A percentile compares a stretch with the other conserved stretches of the same genome.
phyloP scores from a whole-genome alignment of 2,888 invertebrate genomes.

The Athalia circularis region DNA sequence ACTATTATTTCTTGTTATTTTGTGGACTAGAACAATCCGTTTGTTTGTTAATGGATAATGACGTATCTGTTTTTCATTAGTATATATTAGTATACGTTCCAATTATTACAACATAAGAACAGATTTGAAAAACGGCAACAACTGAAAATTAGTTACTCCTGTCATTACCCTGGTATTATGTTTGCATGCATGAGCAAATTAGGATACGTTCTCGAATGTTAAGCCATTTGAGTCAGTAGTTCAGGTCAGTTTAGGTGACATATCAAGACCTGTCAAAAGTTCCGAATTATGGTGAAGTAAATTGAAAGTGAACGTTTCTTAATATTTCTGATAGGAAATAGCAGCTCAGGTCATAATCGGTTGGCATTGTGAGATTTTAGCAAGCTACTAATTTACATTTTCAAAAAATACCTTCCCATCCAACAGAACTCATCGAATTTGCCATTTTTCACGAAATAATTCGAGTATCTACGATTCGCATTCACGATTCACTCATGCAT shows the following conservation, averaged over 20 bases:
- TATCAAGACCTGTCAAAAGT: constrained; percentile 32
- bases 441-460: constrained; percentile 60
- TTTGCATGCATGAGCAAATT: background rate
- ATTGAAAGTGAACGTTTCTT: background rate
- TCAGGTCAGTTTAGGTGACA: background rate
- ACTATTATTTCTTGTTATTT: background rate
- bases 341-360: background rate
- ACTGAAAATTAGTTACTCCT: background rate
- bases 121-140: background rate
- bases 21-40: too few relatives aligned
- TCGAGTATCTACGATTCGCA: background rate
- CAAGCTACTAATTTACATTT: constrained; percentile 17
- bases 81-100: too few relatives aligned
- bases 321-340: background rate
- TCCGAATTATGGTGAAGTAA: background rate
- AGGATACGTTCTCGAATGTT: background rate
- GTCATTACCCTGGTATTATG: background rate
- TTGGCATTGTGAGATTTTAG: constrained; percentile 21
- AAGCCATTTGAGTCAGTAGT: background rate
- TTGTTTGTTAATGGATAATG: too few relatives aligned
- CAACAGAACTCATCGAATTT: constrained; percentile 59
- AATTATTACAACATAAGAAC: too few relatives aligned
- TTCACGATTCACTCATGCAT: background rate
- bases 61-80: too few relatives aligned
- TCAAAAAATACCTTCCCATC: constrained; percentile 67